Base-by-base conservation (phyloP, 1,140 invertebrate species). In the Chionoecetes opilio region DNA sequence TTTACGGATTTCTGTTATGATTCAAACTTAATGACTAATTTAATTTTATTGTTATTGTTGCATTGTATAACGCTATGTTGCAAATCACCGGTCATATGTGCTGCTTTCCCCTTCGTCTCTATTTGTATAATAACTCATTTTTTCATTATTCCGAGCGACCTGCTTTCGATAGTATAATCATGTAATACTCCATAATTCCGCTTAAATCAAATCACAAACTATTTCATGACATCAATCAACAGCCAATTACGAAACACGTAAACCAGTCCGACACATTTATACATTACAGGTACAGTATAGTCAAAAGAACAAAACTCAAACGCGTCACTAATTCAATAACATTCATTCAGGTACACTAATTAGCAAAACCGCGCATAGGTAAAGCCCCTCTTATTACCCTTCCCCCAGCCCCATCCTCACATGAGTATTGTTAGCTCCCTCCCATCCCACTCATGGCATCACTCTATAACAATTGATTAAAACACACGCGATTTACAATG, bases 331-430 rank as follows among this genome's bases (percentile, higher is more conserved):
- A 75, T 75, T 75, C n/a, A 75, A 75, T 75, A 75, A 75, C 21
- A n/a, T 26, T 8, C 63, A 75, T n/a, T 5, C 63, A 26, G 63
- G 63, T 75, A 26, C 63, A n/a, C 63, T 75, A 75, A 75, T 75
- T 75, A 75, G 63, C 63, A 5, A 75, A 75, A n/a, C 63, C 63
- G n/a, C 63, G 21, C 63, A 75, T 26, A 75, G 63, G 63, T 75
- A 75, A 75, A 75, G 63, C 63, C 63, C 63, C 63, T 75, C 63
- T n/a, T 75, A 75, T n/a, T 26, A n/a, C 63, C 63, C 63, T 46
- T 46, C 41, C 41, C 41, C 14, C 41, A 8, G 5, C 41, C 63
- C 63, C 63, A 75, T 26, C 63, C 63, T 75, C 63, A 75, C 63
- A 17, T 75, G 63, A n/a, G n/a, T 75, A 75, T 75, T 75, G 63